Percentiles rank a stretch among this genome's conserved stretches.
These are phyloP conservation scores for Conchocele bisecta DNA, from an alignment of 2,888 invertebrate genomes.

Conservation along the genomic window DNA sequence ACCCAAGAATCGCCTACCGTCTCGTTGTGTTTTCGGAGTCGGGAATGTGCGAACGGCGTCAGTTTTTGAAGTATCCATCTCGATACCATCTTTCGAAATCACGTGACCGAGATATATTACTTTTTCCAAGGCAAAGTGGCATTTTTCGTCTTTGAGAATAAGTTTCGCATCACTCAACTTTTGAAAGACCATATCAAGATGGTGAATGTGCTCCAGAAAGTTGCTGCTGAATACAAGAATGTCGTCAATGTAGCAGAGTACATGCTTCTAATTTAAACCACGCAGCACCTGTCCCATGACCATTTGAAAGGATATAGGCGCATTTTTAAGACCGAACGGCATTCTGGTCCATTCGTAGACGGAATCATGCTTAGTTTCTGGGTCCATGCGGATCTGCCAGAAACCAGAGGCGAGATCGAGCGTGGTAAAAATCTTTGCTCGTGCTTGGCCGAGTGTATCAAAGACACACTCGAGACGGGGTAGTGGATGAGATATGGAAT, in stretches of 20 bases:
- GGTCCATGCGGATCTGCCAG: constrained; percentile 41
- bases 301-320: constrained; percentile 52
- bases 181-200: constrained; percentile 38
- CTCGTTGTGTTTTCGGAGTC: constrained; percentile 46
- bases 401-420: constrained; percentile 50
- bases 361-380: constrained; percentile 41
- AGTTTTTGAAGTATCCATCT: constrained; percentile 47
- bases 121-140: constrained; percentile 52
- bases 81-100: constrained; percentile 55
- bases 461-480: constrained; percentile 5
- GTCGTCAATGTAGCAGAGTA: constrained; percentile 62
- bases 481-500: constrained; percentile 5
- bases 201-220: constrained; percentile 56
- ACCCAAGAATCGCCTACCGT: constrained; percentile 53
- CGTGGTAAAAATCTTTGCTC: not conserved
- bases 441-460: not conserved
- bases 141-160: constrained; percentile 45
- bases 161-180: constrained; percentile 39
- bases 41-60: constrained; percentile 46
- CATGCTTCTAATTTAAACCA: constrained; percentile 59
- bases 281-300: constrained; percentile 51
- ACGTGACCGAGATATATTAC: constrained; percentile 61
- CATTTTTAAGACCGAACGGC: constrained; percentile 56
- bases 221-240: constrained; percentile 51
- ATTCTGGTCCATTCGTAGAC: constrained; percentile 41